phyloP scores from a whole-genome alignment of 2,797 vertebrate genomes.

The Tachyglossus aculeatus region DNA sequence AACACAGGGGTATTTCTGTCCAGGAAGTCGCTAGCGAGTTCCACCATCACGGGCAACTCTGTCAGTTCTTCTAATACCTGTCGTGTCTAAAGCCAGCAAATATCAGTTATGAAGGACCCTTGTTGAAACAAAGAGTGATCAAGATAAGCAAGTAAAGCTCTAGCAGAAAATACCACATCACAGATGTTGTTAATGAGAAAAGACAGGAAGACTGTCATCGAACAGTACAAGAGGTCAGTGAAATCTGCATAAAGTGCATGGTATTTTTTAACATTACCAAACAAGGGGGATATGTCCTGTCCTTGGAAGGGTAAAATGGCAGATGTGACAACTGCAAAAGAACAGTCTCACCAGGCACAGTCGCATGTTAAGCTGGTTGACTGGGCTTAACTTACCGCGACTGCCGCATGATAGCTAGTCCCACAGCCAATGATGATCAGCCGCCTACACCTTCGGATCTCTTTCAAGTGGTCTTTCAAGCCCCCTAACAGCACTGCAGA shows the following conservation, averaged over 20 bases:
- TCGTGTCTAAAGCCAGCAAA: conserved; percentile 80
- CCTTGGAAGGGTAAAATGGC: too few relatives aligned
- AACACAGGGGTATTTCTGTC: conserved; percentile 95
- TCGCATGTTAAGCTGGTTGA: too few relatives aligned
- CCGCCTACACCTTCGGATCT: conserved; percentile 91
- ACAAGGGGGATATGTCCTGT: too few relatives aligned
- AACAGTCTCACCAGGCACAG: too few relatives aligned
- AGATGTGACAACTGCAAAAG: too few relatives aligned
- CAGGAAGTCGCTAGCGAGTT: conserved; percentile 95
- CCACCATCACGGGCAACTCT: conserved; percentile 95
- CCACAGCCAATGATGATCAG: conserved; percentile 94
- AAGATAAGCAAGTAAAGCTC: too few relatives aligned
- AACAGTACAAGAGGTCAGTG: too few relatives aligned
- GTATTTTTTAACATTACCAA: too few relatives aligned
- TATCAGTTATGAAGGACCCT: background rate
- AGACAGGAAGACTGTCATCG: too few relatives aligned
- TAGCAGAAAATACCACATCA: too few relatives aligned
- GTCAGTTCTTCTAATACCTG: conserved; percentile 94
- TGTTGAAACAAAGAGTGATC: background rate
- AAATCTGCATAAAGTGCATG: too few relatives aligned
- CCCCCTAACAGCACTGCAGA: conserved; percentile 87
- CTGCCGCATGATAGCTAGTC: conserved; percentile 92
- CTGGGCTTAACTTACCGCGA: conserved; percentile 94
- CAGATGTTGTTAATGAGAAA: too few relatives aligned
- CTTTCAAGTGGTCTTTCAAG: conserved; percentile 93